phyloP scores from a whole-genome alignment of 2,113 vertebrate species.

The Nerophis lumbriciformis region DNA sequence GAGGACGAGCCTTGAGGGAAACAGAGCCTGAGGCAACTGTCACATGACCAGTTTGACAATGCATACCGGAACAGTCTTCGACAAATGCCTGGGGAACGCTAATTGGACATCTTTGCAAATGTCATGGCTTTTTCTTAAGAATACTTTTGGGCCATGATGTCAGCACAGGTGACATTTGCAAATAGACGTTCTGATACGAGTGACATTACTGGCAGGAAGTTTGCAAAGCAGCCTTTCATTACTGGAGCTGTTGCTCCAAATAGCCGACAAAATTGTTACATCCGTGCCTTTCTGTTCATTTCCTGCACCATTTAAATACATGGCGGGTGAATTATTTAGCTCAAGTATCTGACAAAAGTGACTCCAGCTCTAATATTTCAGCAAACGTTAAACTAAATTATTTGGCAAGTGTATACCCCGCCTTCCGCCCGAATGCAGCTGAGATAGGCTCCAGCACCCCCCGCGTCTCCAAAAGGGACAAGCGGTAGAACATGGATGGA shows the following conservation, averaged over 20 bases:
- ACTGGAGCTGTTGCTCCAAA: background rate
- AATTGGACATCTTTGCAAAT: slow-evolving; percentile 10
- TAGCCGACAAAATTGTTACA: too few species aligned
- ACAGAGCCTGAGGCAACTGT: slow-evolving; percentile 21
- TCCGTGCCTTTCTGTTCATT: background rate
- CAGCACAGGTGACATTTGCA: slow-evolving; percentile 6
- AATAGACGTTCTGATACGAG: background rate
- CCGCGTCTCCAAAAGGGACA: too few species aligned
- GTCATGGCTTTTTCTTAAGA: slow-evolving; percentile 9
- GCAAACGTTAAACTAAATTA: too few species aligned
- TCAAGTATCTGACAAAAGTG: background rate
- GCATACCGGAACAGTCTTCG: too few species aligned
- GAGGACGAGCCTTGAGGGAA: slow-evolving; percentile 8
- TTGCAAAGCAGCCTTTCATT: background rate
- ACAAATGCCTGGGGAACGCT: background rate
- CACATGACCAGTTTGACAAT: background rate
- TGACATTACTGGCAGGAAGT: background rate
- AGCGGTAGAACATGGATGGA: too few species aligned
- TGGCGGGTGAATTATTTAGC: background rate
- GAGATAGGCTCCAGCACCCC: too few species aligned
- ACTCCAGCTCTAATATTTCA: too few species aligned
- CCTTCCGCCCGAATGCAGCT: too few species aligned
- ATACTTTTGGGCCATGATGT: background rate
- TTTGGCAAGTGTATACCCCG: too few species aligned
- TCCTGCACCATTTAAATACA: background rate